phyloP scores from a whole-genome alignment of 2,797 vertebrate species.

The Aplochiton taeniatus region DNA sequence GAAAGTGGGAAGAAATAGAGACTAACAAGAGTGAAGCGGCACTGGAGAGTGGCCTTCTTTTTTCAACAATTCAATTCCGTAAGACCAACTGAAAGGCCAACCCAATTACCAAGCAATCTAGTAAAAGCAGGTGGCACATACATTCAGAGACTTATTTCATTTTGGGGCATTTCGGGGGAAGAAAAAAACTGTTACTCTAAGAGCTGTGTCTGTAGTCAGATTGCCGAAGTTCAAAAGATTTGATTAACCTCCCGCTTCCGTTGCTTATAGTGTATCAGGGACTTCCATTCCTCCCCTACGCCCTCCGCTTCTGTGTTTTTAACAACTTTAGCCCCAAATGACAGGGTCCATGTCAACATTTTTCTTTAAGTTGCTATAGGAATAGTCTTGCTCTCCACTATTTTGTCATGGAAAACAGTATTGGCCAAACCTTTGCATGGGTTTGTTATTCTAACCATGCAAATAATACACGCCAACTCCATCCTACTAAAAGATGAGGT shows the following conservation, averaged over 20 bases:
- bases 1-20: neutral
- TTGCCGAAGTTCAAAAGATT: constrained; percentile 25
- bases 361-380: neutral
- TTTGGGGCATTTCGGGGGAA: constrained; percentile 8
- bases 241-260: constrained; percentile 40
- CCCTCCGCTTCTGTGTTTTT: neutral
- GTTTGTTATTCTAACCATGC: no score
- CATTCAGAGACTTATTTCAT: neutral
- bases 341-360: neutral
- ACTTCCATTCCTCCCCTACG: neutral
- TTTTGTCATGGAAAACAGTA: neutral
- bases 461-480: no score
- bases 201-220: constrained; percentile 5
- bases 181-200: constrained; percentile 14
- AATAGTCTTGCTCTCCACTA: neutral
- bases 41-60: neutral
- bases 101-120: constrained; percentile 33
- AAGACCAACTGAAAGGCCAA: constrained; percentile 17
- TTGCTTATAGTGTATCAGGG: constrained; percentile 20
- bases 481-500: no score
- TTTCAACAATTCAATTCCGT: neutral
- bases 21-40: neutral
- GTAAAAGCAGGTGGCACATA: constrained; percentile 19
- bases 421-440: no score
- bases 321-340: neutral